Percentiles rank a stretch among this genome's conserved stretches.
Evolutionary conservation across 2,113 vertebrate species (phyloP).

Genomic region (Myocastor coypus): DNA sequence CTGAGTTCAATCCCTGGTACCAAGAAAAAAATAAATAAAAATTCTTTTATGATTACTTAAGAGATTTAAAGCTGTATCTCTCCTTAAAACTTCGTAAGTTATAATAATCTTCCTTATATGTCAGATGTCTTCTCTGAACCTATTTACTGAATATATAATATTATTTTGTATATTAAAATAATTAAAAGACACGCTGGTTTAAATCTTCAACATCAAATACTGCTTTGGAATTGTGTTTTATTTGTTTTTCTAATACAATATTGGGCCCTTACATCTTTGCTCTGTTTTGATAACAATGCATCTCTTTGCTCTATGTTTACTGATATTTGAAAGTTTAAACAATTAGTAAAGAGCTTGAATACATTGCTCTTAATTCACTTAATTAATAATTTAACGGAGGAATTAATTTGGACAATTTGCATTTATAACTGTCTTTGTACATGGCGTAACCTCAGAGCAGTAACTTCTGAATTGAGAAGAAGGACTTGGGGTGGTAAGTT

Average conservation of each 20-base stretch:
- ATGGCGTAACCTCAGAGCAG: background rate
- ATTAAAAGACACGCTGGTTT: background rate
- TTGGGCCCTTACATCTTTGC: background rate
- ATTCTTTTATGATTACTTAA: background rate
- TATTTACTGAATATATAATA: background rate
- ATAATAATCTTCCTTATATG: background rate
- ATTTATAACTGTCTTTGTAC: background rate
- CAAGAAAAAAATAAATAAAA: background rate
- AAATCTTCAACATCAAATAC: background rate
- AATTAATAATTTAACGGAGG: background rate
- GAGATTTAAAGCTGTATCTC: slow-evolving; percentile 25
- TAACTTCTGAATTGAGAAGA: slow-evolving; percentile 14
- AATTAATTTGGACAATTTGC: background rate
- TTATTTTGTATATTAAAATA: background rate
- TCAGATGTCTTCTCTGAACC: background rate
- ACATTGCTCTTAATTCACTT: background rate
- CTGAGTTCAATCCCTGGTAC: too few relatives aligned
- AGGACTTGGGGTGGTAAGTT: background rate
- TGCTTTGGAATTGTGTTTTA: slow-evolving; percentile 1
- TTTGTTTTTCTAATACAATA: background rate
- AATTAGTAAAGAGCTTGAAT: background rate
- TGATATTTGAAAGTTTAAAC: slow-evolving; percentile 21
- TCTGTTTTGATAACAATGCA: background rate
- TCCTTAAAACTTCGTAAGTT: slow-evolving; percentile 49
- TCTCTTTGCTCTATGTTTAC: slow-evolving; percentile 29